These are phyloP conservation scores for Sarotherodon lohbergeri DNA, from an alignment of 2,113 vertebrate species.

Conservation along the genomic window DNA sequence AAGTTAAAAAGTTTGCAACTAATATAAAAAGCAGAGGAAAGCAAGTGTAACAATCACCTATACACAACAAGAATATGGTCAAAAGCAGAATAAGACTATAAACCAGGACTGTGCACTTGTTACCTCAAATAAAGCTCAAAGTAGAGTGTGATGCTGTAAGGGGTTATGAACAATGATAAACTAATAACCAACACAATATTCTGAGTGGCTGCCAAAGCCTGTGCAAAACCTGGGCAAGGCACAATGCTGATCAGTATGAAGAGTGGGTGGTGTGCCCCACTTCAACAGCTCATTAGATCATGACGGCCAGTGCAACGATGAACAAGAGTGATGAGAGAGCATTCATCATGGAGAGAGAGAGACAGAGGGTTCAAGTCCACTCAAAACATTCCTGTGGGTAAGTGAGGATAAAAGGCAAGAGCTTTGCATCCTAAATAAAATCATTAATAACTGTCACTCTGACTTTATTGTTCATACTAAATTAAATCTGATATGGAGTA, in stretches of 20 bases:
- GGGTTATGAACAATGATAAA: not conserved
- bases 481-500: slow-evolving; percentile 20
- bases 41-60: not conserved
- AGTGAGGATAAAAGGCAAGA: not conserved
- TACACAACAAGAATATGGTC: not conserved
- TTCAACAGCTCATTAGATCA: slow-evolving; percentile 19
- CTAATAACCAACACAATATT: not conserved
- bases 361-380: not conserved
- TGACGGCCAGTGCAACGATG: not conserved
- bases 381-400: slow-evolving; percentile 9
- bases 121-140: not conserved
- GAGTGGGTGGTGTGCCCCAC: not conserved
- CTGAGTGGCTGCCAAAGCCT: not conserved
- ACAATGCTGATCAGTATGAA: not conserved
- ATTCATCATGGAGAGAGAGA: not conserved
- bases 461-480: slow-evolving; percentile 17
- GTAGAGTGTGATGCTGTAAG: not conserved
- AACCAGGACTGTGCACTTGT: not conserved
- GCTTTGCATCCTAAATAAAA: slow-evolving; percentile 8
- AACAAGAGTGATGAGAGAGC: slow-evolving; percentile 12
- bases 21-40: not conserved
- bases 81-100: not conserved
- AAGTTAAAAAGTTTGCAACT: not conserved
- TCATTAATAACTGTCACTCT: slow-evolving; percentile 27
- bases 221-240: not conserved